A percentile compares a stretch with the other conserved stretches of the same genome.
These are phyloP conservation scores for Harpagoxenus sublaevis DNA, from an alignment of 2,888 invertebrate species.

Conservation along the genomic window DNA sequence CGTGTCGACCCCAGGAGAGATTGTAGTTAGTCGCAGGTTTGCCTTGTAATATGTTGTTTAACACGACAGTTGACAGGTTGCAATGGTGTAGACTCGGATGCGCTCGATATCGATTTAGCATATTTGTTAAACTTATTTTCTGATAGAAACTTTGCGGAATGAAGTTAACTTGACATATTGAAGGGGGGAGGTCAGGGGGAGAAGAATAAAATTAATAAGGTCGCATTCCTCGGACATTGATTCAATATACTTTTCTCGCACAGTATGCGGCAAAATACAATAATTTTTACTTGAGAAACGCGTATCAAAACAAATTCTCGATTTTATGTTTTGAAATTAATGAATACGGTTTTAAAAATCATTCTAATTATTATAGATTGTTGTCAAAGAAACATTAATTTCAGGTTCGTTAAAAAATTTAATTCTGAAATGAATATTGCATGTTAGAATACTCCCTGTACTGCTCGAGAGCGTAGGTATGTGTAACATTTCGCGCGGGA, in stretches of 20 bases:
- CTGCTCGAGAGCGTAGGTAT: background rate
- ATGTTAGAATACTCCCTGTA: background rate
- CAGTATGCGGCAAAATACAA: background rate
- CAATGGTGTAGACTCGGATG: constrained; percentile 10
- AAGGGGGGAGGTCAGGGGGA: too few relatives aligned
- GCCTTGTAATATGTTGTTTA: constrained; percentile 43
- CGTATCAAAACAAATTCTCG: background rate
- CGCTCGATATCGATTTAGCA: constrained; percentile 25
- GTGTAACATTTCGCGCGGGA: background rate
- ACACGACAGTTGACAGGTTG: constrained; percentile 46
- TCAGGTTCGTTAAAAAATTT: background rate
- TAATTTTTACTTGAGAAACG: background rate
- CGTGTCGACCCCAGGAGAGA: constrained; percentile 36
- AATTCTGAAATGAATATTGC: background rate
- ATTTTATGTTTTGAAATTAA: background rate
- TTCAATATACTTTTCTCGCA: background rate
- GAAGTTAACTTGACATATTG: constrained; percentile 11
- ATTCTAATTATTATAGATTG: background rate
- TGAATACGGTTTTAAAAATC: background rate
- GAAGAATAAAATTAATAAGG: constrained; percentile 13
- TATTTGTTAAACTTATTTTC: constrained; percentile 39
- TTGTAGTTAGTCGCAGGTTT: constrained; percentile 40
- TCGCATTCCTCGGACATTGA: background rate
- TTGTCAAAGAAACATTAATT: background rate
- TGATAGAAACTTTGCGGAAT: background rate